Evolutionary conservation across 2,113 vertebrate genomes (phyloP).

Genomic region (Hepsetus odoe): DNA sequence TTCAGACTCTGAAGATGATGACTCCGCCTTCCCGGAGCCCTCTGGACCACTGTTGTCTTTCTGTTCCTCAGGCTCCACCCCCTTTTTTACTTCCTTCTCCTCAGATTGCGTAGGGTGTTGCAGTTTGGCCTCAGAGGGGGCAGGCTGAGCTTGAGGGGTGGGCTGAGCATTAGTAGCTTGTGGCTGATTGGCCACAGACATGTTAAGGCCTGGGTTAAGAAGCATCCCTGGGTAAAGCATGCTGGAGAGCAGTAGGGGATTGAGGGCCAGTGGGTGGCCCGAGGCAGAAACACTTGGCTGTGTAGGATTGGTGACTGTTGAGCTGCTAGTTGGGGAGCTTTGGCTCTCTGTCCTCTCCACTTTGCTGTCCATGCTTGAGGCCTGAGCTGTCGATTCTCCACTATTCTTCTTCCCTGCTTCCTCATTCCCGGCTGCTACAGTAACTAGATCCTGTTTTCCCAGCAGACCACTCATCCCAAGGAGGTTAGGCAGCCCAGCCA

Average conservation of each 20-base stretch:
- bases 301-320: constrained; percentile 79
- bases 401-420: constrained; percentile 72
- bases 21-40: constrained; percentile 91
- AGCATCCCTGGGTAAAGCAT: constrained; percentile 99
- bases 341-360: constrained; percentile 93
- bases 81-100: constrained; percentile 60
- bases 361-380: constrained; percentile 73
- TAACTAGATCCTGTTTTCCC: constrained; percentile 77
- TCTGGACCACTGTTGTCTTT: constrained; percentile 94
- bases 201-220: constrained; percentile 99
- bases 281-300: constrained; percentile 80
- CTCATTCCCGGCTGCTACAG: constrained; percentile 65
- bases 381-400: constrained; percentile 51
- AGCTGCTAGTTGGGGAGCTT: constrained; percentile 80
- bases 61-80: constrained; percentile 73
- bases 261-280: constrained; percentile 85
- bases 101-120: constrained; percentile 48
- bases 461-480: constrained; percentile 85
- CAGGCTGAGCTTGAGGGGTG: constrained; percentile 66
- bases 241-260: constrained; percentile 94
- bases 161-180: constrained; percentile 84
- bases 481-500: constrained; percentile 92
- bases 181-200: constrained; percentile 88
- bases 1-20: constrained; percentile 90
- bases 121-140: constrained; percentile 44